These are phyloP conservation scores for Rhinogobio ventralis DNA, from an alignment of 2,797 vertebrate species.

Conservation along the genomic window DNA sequence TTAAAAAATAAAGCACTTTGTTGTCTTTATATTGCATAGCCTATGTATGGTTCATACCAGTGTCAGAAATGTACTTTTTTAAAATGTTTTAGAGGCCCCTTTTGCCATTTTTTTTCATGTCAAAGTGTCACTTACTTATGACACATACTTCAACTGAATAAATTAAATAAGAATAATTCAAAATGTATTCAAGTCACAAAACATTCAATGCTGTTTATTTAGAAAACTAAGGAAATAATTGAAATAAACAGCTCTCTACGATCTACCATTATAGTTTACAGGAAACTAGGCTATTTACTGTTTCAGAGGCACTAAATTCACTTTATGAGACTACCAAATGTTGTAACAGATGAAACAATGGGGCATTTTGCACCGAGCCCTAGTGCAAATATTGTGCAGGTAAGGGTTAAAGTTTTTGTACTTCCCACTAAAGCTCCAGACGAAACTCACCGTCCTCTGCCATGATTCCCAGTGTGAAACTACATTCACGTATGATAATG, in stretches of 20 bases:
- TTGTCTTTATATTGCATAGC: background rate
- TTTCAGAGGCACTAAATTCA: background rate
- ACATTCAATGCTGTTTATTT: background rate
- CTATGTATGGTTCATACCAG: background rate
- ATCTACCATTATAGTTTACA: background rate
- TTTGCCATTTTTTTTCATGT: background rate
- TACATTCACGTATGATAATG: background rate
- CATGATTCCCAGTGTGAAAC: slow-evolving; percentile 20
- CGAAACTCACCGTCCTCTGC: background rate
- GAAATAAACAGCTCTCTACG: background rate
- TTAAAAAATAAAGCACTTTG: background rate
- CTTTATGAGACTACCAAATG: background rate
- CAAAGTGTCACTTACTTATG: background rate
- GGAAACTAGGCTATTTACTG: background rate
- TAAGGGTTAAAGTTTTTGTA: slow-evolving; percentile 30
- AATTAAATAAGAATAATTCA: background rate
- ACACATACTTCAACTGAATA: background rate
- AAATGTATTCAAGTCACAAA: background rate
- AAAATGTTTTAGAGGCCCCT: background rate
- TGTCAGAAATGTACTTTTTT: background rate
- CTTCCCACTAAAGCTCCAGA: slow-evolving; percentile 17
- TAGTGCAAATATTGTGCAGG: slow-evolving; percentile 8
- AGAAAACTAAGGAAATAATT: background rate
- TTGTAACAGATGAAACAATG: background rate
- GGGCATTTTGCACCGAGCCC: background rate